A percentile compares a stretch with the other conserved stretches of the same genome.
These are phyloP conservation scores for Eulemur rubriventer DNA, from an alignment of 2,797 vertebrate genomes.

Conservation along the genomic window DNA sequence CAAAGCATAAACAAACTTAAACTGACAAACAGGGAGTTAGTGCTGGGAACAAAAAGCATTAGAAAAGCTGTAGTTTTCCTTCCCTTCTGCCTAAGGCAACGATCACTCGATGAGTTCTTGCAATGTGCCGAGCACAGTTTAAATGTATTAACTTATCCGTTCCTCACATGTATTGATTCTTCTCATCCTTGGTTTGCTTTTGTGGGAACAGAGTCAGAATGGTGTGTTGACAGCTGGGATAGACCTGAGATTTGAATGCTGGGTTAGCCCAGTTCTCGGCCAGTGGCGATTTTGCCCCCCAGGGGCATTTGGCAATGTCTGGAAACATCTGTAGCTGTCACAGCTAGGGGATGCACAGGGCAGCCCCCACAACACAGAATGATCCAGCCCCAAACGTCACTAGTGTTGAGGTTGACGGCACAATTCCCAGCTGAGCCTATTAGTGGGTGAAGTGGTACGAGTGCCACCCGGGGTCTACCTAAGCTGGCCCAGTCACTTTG, in stretches of 20 bases:
- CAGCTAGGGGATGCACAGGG: too few relatives aligned
- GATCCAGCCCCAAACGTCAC: neutral
- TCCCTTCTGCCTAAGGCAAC: neutral
- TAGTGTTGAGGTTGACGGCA: neutral
- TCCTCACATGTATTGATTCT: accelerated
- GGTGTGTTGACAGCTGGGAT: neutral
- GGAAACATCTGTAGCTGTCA: neutral
- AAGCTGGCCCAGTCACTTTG: neutral
- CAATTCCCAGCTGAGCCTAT: neutral
- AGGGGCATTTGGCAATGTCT: neutral
- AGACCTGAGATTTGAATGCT: neutral
- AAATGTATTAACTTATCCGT: neutral
- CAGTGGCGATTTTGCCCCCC: neutral
- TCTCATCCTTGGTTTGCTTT: neutral
- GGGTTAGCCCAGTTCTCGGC: neutral
- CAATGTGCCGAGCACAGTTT: accelerated
- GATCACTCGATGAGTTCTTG: neutral
- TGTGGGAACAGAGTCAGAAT: neutral
- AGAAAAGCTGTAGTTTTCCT: neutral
- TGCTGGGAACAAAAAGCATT: neutral
- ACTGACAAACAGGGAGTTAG: neutral
- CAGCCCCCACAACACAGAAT: neutral
- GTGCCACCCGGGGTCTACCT: neutral
- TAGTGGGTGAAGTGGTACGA: neutral
- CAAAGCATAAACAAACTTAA: neutral